Evolutionary conservation across 2,113 vertebrate species (phyloP), one percentile per base, ranked within the genome.

Genomic region (Syrrhaptes paradoxus): DNA sequence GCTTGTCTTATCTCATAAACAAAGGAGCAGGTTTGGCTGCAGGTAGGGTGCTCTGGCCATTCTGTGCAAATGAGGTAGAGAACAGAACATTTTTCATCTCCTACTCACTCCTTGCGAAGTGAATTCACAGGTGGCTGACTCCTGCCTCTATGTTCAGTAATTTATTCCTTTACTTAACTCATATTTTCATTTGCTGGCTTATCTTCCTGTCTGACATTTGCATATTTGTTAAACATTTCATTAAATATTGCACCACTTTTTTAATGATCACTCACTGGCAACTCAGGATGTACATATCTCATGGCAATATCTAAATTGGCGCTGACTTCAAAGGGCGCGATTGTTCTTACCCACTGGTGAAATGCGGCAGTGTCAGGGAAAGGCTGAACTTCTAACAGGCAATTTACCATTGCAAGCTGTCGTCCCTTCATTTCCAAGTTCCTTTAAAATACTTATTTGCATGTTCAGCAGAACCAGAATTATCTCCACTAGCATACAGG

Each of bases 151-250:
- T 90, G 74, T 90, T 75, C 74, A 85, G 55, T 81, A 85, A 97
- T 93, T 79, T 95, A 90, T 93, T 97, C 68, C 89, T 93, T 81
- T 82, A 59, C 31, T 79, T 72, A 18, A 91, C 32, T 34, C 41
- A 72, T 41, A 41, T 41, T 41, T 41, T 41, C 41, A 41, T 41
- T 41, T 41, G 41, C 41, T 41, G 41, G 41, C 11, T 92, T 96
- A 59, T 89, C 73, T 92, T 96, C 89, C 59, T 95, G 48, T 48
- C 61, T 92, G 82, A 68, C 21, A 95, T 90, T 95, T 96, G 85
- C 92, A 93, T 95, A 82, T 90, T 95, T 54, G 94, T 97, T 90
- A 91, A 96, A 93, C 58, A 91, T 46, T 81, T 89, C 46, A 80
- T 63, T 89, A 74, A 89, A 79, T 72, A 85, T 95, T 96, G 87